A percentile compares a stretch with the other conserved stretches of the same genome.
phyloP scores from a whole-genome alignment of 2,888 invertebrate species.

The Athalia rosae region DNA sequence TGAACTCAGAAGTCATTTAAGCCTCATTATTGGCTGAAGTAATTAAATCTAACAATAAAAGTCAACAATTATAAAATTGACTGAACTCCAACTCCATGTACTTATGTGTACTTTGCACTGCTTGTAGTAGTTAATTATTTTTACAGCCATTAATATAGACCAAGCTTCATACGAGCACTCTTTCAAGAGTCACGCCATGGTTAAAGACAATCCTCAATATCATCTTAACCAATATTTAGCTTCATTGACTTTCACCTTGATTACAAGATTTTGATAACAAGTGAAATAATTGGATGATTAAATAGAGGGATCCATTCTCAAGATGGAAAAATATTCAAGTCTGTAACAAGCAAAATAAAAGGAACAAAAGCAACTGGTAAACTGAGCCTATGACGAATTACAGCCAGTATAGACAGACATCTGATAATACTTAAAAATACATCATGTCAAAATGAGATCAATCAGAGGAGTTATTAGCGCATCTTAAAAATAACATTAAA shows the following conservation, averaged over 20 bases:
- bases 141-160: conserved; percentile 29
- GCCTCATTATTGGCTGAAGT: too few relatives aligned
- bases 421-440: conserved; percentile 24
- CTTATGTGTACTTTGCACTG: conserved; percentile 20
- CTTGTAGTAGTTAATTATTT: conserved; percentile 15
- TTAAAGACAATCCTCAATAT: conserved; percentile 25
- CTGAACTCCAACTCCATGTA: conserved; percentile 27
- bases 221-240: neutral
- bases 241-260: conserved; percentile 9
- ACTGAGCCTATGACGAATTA: neutral
- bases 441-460: conserved; percentile 1
- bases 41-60: neutral
- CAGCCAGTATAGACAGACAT: neutral
- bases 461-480: neutral
- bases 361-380: neutral
- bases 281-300: conserved; percentile 9
- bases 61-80: neutral
- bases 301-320: conserved; percentile 1
- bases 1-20: neutral
- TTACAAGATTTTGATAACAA: conserved; percentile 19
- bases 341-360: neutral
- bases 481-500: conserved; percentile 25
- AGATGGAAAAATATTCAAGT: neutral
- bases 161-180: conserved; percentile 28
- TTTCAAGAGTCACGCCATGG: conserved; percentile 20